A percentile compares a stretch with the other conserved stretches of the same genome.
These are phyloP conservation scores for Porites evermanni DNA, from an alignment of 92 coral and sea anemone species.

Conservation along the genomic window DNA sequence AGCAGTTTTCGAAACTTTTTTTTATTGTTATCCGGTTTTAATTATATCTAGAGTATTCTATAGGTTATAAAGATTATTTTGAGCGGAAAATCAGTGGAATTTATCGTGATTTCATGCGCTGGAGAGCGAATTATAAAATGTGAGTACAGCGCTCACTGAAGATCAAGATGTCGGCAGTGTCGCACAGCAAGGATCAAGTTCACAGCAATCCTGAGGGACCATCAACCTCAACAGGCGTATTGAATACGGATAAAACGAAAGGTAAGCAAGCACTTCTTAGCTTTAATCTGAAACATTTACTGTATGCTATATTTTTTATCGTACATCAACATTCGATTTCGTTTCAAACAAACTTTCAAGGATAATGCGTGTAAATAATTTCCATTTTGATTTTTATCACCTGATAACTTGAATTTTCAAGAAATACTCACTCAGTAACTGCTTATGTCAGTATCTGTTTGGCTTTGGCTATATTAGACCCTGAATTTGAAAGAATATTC, in stretches of 20 bases:
- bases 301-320: no score
- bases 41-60: conserved; percentile 37
- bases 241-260: conserved; percentile 5
- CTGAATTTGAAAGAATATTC: no score
- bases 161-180: conserved; percentile 6
- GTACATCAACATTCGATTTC: no score
- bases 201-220: conserved; percentile 21
- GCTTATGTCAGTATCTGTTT: no score
- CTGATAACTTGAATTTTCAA: no score
- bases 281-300: no score
- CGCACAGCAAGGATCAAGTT: conserved; percentile 53
- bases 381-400: no score
- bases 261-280: no score
- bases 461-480: no score
- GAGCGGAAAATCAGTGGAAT: conserved; percentile 16
- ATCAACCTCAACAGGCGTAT: conserved; percentile 43
- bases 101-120: conserved; percentile 31
- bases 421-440: no score
- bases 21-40: conserved; percentile 28
- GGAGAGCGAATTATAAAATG: conserved; percentile 44
- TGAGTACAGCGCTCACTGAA: conserved; percentile 13
- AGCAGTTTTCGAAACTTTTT: conserved; percentile 40
- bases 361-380: no score
- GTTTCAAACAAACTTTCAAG: no score
- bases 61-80: conserved; percentile 15